phyloP scores from a whole-genome alignment of 2,797 vertebrate species.

The Rhinichthys osculus region DNA sequence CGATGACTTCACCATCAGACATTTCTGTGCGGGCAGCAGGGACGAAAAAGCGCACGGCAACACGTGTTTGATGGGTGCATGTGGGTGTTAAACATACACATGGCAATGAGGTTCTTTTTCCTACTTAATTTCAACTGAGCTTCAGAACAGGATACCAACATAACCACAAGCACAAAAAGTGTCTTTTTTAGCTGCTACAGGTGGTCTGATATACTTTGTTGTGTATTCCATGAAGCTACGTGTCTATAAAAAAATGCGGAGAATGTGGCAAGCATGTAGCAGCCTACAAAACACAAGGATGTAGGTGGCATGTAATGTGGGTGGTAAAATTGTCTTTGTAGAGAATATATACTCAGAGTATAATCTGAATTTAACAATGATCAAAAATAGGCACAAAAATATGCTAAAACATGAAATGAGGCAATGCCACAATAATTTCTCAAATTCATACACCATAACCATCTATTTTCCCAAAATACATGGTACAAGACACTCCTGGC shows the following conservation, averaged over 20 bases:
- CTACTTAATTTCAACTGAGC: conserved; percentile 50
- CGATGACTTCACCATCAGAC: conserved; percentile 42
- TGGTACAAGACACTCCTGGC: too few species aligned
- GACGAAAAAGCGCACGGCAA: conserved; percentile 16
- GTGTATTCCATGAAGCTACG: conserved; percentile 46
- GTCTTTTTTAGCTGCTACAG: conserved; percentile 38
- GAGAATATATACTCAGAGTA: background rate
- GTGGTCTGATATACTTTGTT: conserved; percentile 47
- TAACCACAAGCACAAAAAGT: conserved; percentile 45
- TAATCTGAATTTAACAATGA: background rate
- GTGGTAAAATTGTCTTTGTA: conserved; percentile 30
- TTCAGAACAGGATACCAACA: conserved; percentile 48
- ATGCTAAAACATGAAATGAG: background rate
- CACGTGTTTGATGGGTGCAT: conserved; percentile 40
- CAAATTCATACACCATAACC: background rate
- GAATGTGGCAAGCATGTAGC: conserved; percentile 47
- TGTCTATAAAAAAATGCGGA: conserved; percentile 57
- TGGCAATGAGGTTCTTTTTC: conserved; percentile 49
- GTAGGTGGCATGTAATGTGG: conserved; percentile 42
- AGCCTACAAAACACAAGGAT: conserved; percentile 45
- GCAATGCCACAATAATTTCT: background rate
- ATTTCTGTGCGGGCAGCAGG: background rate
- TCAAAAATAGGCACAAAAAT: background rate
- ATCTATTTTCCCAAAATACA: too few species aligned
- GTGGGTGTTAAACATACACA: conserved; percentile 48